phyloP scores from a whole-genome alignment of 2,113 vertebrate species.

The Euleptes europaea region DNA sequence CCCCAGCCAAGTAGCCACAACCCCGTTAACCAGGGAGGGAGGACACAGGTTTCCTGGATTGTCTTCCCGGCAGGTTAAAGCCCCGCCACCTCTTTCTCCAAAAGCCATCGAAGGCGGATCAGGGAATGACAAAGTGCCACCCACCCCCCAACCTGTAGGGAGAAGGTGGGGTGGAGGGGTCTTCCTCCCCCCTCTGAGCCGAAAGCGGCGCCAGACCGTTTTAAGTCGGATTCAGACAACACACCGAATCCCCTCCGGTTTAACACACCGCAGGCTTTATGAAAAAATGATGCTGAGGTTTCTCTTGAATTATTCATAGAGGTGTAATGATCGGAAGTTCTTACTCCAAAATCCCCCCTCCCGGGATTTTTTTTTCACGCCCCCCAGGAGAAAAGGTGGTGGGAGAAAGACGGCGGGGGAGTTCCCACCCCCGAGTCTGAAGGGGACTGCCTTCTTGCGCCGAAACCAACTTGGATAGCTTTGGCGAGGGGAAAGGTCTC shows the following conservation, averaged over 20 bases:
- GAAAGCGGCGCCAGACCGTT: not conserved
- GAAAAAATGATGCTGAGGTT: conserved; percentile 74
- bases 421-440: conserved; percentile 64
- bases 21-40: too few species aligned
- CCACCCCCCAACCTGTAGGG: too few species aligned
- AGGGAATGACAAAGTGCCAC: too few species aligned
- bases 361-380: conserved; percentile 66
- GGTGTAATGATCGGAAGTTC: conserved; percentile 81
- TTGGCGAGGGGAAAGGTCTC: conserved; percentile 71
- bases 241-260: conserved; percentile 49
- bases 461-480: conserved; percentile 42
- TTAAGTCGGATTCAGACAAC: not conserved
- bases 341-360: not conserved
- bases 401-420: conserved; percentile 72
- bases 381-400: conserved; percentile 79
- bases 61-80: too few species aligned
- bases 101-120: too few species aligned
- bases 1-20: too few species aligned
- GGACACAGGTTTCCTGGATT: too few species aligned
- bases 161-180: too few species aligned
- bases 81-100: too few species aligned
- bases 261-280: conserved; percentile 76
- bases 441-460: not conserved
- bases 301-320: conserved; percentile 76
- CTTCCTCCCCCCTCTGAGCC: conserved; percentile 15